Base-by-base conservation (phyloP, 1,140 invertebrate genomes). In the Drosophila lacteicornis region DNA sequence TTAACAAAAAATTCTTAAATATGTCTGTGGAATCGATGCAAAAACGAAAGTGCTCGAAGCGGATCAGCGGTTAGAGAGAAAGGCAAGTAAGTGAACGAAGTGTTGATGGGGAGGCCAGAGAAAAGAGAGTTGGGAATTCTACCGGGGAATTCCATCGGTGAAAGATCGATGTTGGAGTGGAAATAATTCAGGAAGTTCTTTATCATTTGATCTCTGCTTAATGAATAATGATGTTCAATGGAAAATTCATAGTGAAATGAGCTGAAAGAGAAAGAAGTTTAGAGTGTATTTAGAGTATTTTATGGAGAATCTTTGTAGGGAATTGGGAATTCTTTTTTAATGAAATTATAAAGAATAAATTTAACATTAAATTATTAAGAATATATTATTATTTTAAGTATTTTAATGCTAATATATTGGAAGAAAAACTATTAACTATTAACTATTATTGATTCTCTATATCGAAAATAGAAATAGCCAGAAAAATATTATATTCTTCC, bases 31-130 rank as follows among this genome's bases (percentile, higher is more conserved):
- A 75, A 68, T 88, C 69, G 65, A 58, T 80, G 65, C 73, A 80
- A 77, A 87, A 87, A 73, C 70, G 67, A 87, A 87, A 88, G 65
- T 71, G 53, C 69, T 63, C 55, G n/a, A 60, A 82, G 50, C 49
- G 59, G 53, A 79, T 71, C 65, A 60, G 43, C 56, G 73, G 77
- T 62, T 55, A 71, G 62, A 71, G 66, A 74, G 65, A 87, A 67
- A 83, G 83, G 79, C 81, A 71, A 33, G 77, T 83, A 74, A 71
- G 40, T 57, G 30, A 56, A 13, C 4, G 36, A 22, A 22, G 53
- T n/a, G 40, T 15, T 42, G 40, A 47, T 7, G 46, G 53, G 51
- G 15, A 51, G 22, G 51, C 27, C 15, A 38, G 4, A 56, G 8
- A 57, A 50, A 69, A 25, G 38, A 36, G 53, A 50, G 30, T 25